phyloP scores from a whole-genome alignment of 2,888 invertebrate genomes.

The Stegophylla sp. region DNA sequence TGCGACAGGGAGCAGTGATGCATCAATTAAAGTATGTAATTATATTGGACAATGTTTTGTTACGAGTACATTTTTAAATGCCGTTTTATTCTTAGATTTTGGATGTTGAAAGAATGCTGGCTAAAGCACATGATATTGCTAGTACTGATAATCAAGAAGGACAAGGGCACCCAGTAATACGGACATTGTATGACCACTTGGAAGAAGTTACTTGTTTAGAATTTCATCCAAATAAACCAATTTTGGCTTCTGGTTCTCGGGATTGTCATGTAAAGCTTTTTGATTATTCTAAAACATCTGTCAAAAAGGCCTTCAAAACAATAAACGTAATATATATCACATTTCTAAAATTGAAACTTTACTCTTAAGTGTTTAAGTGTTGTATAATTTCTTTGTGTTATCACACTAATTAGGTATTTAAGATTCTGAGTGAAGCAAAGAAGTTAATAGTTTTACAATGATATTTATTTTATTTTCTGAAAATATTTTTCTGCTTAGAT shows the following conservation, averaged over 20 bases:
- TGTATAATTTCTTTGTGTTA: neutral
- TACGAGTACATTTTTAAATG: neutral
- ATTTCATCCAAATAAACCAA: conserved; percentile 94
- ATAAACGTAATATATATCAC: conserved; percentile 75
- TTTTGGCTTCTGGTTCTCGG: conserved; percentile 91
- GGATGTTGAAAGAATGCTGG: conserved; percentile 98
- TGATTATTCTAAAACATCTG: conserved; percentile 97
- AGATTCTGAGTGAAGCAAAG: too few relatives aligned
- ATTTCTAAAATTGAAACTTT: neutral
- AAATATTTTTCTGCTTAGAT: too few relatives aligned
- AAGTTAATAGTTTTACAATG: too few relatives aligned
- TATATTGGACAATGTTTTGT: conserved; percentile 20
- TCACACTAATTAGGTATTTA: neutral
- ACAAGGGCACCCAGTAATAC: conserved; percentile 96
- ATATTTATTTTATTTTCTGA: too few relatives aligned
- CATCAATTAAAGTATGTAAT: conserved; percentile 92
- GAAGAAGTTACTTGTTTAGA: conserved; percentile 97
- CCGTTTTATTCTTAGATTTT: conserved; percentile 72
- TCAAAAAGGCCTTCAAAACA: conserved; percentile 95
- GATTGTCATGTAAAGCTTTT: conserved; percentile 96
- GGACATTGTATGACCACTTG: conserved; percentile 95
- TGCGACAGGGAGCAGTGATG: conserved; percentile 97
- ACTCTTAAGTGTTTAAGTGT: too few relatives aligned
- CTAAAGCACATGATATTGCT: conserved; percentile 74
- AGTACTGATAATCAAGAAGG: conserved; percentile 86